Base-by-base conservation (phyloP, 1,140 invertebrate species). In the Drosophila littoralis region DNA sequence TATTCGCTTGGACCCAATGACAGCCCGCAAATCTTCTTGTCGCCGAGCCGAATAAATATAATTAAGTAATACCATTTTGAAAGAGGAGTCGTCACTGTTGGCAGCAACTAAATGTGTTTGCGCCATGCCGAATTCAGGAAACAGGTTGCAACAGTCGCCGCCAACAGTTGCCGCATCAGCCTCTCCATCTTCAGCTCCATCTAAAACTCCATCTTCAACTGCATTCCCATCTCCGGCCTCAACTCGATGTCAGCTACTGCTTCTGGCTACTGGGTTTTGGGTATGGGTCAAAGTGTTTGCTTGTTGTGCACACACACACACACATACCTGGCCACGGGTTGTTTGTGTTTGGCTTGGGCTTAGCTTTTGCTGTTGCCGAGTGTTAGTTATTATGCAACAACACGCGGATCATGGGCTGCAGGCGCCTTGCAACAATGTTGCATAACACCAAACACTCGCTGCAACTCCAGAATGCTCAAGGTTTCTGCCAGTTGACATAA, bases 21-120 rank as follows among this genome's bases (percentile, higher is more conserved):
- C 63, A 81, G 28, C 46, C 60, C 38, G 55, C 67, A 77, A 81
- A 85, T 85, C 75, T 85, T 86, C 82, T 81, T 82, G 82, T 85
- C 79, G 70, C 71, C 59, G 42, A 32, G 33, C 45, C 59, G 36
- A 79, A 82, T 73, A 79, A 88, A 76, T 82, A 88, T 82, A 86
- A 82, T 88, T 88, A 86, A 64, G 67, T 70, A 66, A 78, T 81
- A 65, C 68, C 59, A 72, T 68, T 67, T 81, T 55, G 32, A 32
- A 43, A 40, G 32, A 54, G 46, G 32, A 61, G 42, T 5, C 54
- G 13, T 5, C 9, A 15, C 22, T 43, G 12, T 28, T 28, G 22
- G 22, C 22, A 28, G 43, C 35, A 15, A 35, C 33, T 61, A 61
- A 15, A 22, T 36, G 51, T 67, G 36, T 48, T 67, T 58, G 42